Base-by-base conservation (phyloP, 2,797 vertebrate species). In the Acanthornis magna region DNA sequence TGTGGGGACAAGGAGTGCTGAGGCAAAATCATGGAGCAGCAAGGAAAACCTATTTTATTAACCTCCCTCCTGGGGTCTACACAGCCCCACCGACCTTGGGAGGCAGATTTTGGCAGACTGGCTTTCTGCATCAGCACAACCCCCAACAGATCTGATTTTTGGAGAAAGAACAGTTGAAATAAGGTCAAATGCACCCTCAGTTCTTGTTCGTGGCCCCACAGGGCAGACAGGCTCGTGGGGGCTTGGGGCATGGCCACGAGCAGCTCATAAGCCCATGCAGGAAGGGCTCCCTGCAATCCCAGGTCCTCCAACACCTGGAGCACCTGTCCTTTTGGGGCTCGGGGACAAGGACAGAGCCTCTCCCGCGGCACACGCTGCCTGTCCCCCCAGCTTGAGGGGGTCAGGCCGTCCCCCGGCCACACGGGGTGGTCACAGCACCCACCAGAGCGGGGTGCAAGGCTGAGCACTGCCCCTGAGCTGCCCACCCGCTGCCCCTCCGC, bases 401-500 rank as follows among this genome's bases (percentile, higher is more conserved):
- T 38, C 42, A 3, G 70, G 67, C 17, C 21, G 10, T 7, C 70
- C 21, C 66, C 32, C 1, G 1, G 78, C 34, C 1, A 5, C 21
- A 1, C 38, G 29, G 55, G 45, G 26, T 13, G 65, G 18, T n/a
- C 54, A 6, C 50, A 50, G 63, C 47, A 14, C 30, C n/a, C 23
- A 3, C 1, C 1, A 3, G 71, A 55, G 60, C 11, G 12, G 12
- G 32, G 8, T 1, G 17, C 51, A 8, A 23, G 40, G 58, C 63
- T 40, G 48, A 19, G 4, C 4, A 0, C 7, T 4, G 32, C 40
- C 62, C 8, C 4, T 0, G 48, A 50, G 1, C 43, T 6, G 40
- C 73, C 54, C 80, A 4, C 36, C 51, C 11, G 36, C 60, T 1
- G 20, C 66, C 78, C 82, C 51, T 40, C 47, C 5, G 1, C 45